Evolutionary conservation across 2,888 invertebrate species (phyloP), one percentile per base, ranked within the genome.

Genomic region (Andrena flavipes): DNA sequence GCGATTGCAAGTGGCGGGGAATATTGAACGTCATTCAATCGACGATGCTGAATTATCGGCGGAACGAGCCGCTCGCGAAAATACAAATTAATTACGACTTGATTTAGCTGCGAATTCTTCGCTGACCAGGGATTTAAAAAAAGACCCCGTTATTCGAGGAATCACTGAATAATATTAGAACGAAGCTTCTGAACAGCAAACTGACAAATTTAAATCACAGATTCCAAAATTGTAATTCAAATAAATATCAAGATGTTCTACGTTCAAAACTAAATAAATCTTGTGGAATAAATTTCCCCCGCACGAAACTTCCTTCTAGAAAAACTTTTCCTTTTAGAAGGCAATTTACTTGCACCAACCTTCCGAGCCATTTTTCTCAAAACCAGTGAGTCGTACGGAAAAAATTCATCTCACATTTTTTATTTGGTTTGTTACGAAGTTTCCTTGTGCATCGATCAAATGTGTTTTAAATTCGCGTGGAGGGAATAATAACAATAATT

Each of bases 11-110:
- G 67, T 62, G 33, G 10, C 54, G 51, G n/a, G 35, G 79, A 80
- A 80, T 68, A 78, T 80, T 67, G 80, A 72, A 62, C 56, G 33
- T 35, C 56, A 0, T 54, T 35, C 62, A 48, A 20, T 5, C 3
- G 29, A 29, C 33, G 30, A n/a, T 35, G 10, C 20, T 51, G 56
- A 62, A 78, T 80, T 80, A 80, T 80, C 54, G 79, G 35, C 78
- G n/a, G 51, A 13, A 29, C 64, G 71, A 80, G 67, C 67, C 51
- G 62, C 78, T 72, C 33, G 78, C 26, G 60, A 49, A 49, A 48
- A 54, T 54, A 8, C 42, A 49, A 71, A 71, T 80, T 78, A 78
- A 78, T 80, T 49, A 54, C 23, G 29, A 42, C 26, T 16, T 42
- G 33, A 42, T 48, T 16, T 33, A 29, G 4, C 10, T 16, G 20